Conservation (phyloP, 2,888 invertebrate genomes). For the Conomelus anceps region DNA sequence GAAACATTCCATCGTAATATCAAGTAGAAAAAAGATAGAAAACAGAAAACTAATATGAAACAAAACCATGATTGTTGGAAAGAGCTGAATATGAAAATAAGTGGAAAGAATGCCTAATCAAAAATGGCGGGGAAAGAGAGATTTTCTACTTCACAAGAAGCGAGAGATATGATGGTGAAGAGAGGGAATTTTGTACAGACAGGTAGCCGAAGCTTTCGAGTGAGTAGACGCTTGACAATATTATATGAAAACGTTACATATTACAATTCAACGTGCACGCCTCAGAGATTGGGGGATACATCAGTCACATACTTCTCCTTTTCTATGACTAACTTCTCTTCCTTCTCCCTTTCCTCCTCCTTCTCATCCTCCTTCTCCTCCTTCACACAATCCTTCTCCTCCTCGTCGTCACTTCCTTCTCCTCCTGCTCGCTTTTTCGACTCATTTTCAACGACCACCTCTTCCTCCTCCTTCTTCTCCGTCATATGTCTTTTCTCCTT, state of each 20-base stretch:
- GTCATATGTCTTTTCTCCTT: background rate
- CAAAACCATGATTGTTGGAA: background rate
- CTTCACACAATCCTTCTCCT: background rate
- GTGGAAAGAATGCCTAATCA: background rate
- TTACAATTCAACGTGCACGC: background rate
- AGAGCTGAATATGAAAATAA: background rate
- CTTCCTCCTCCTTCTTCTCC: background rate
- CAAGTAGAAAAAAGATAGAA: background rate
- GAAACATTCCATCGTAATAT: no score
- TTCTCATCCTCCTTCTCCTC: background rate
- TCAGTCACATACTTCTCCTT: background rate
- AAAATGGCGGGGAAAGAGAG: background rate
- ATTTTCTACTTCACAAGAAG: background rate
- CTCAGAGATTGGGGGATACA: background rate
- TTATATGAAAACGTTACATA: constrained; percentile 12
- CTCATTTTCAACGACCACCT: background rate
- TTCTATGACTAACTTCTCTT: no score
- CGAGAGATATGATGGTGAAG: background rate
- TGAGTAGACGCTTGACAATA: background rate
- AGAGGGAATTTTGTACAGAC: background rate
- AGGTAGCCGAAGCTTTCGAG: background rate
- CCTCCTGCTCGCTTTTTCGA: background rate
- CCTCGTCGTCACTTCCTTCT: background rate
- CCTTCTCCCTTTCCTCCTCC: background rate
- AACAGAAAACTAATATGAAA: background rate